These are phyloP conservation scores for Desmodus rotundus DNA, from an alignment of 2,113 vertebrate species.

Conservation along the genomic window DNA sequence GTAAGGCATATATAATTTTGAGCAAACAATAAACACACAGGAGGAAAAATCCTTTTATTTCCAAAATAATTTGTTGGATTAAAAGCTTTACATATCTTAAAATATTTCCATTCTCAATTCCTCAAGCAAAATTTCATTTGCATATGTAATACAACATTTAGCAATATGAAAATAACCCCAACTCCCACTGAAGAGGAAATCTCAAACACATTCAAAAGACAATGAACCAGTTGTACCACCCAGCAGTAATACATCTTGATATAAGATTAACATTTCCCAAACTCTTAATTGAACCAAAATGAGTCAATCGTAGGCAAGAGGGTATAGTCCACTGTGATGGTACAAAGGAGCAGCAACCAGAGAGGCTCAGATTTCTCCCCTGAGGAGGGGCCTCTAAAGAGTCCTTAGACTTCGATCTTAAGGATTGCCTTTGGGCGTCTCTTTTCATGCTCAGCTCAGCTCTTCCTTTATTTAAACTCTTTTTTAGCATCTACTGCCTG, in stretches of 20 bases:
- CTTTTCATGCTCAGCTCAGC: background rate
- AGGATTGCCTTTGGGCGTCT: background rate
- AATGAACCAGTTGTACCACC: background rate
- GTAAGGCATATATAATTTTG: slow-evolving; percentile 24
- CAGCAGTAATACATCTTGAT: background rate
- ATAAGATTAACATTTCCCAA: background rate
- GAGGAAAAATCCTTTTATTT: slow-evolving; percentile 38
- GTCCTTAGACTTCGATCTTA: background rate
- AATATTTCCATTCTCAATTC: slow-evolving; percentile 49
- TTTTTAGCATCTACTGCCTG: background rate
- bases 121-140: slow-evolving; percentile 28
- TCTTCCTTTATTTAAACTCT: background rate
- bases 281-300: background rate
- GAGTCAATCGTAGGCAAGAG: background rate
- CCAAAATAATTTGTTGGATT: slow-evolving; percentile 54
- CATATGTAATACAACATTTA: slow-evolving; percentile 4
- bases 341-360: background rate
- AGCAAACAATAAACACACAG: slow-evolving; percentile 26
- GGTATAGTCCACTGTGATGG: background rate
- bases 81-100: slow-evolving; percentile 59
- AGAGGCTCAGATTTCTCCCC: background rate
- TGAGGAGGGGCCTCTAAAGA: background rate
- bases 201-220: slow-evolving; percentile 1
- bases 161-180: slow-evolving; percentile 39
- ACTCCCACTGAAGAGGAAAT: background rate